These are phyloP conservation scores for Sus cebifrons DNA, from an alignment of 2,797 vertebrate genomes.

Conservation along the genomic window DNA sequence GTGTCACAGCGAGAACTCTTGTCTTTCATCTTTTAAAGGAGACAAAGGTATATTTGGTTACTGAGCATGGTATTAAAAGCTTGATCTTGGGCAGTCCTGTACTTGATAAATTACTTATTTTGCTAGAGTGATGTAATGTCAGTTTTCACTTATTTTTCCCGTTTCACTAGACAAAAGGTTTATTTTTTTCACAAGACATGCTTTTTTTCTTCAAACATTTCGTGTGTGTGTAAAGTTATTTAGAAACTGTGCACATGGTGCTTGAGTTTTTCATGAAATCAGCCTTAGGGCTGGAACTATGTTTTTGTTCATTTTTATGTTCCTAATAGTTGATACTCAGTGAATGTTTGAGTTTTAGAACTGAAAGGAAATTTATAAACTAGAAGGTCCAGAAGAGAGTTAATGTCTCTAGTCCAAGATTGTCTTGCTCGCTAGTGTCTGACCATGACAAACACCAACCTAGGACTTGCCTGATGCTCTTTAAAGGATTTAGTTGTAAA, in stretches of 20 bases:
- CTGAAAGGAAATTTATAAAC: not conserved
- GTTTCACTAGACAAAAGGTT: not conserved
- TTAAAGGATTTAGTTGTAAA: not conserved
- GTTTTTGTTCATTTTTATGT: conserved; percentile 36
- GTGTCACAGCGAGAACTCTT: too few species aligned
- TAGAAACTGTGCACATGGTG: not conserved
- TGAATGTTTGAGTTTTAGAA: conserved; percentile 29
- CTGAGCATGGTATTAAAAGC: not conserved
- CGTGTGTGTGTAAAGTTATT: not conserved
- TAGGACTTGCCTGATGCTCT: not conserved
- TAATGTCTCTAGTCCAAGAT: not conserved
- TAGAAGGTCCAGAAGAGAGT: not conserved
- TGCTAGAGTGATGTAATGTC: not conserved
- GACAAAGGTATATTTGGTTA: not conserved
- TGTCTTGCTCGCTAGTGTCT: not conserved
- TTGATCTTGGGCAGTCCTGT: not conserved
- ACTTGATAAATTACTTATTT: conserved; percentile 13
- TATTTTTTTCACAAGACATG: not conserved
- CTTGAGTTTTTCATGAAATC: conserved; percentile 30
- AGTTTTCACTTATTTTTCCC: conserved; percentile 1
- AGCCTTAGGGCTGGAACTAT: not conserved
- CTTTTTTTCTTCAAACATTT: not conserved
- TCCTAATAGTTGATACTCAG: not conserved
- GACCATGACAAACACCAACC: not conserved
- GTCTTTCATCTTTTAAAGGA: not conserved